Percentiles rank a stretch among this genome's conserved stretches.
These are phyloP conservation scores for Ceriagrion tenellum DNA, from an alignment of 2,888 invertebrate species.

Conservation along the genomic window DNA sequence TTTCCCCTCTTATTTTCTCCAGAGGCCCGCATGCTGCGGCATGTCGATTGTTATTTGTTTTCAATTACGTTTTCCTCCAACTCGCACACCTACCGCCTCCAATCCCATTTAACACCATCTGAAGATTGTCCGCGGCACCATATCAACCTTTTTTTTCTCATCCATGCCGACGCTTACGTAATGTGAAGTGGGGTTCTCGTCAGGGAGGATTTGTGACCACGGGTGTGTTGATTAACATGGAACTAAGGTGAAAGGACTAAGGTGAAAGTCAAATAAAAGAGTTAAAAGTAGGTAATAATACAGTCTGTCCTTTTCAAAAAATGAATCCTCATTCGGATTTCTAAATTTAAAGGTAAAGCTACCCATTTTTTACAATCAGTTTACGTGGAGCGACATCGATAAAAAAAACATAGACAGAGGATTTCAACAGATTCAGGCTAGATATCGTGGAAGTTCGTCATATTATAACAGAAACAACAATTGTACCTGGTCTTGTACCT, in stretches of 20 bases:
- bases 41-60: slow-evolving; percentile 62
- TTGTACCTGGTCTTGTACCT: no score
- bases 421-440: no score
- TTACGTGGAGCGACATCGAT: no score
- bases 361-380: no score
- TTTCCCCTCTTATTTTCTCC: background rate
- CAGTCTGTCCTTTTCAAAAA: no score
- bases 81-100: background rate
- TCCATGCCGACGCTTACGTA: background rate
- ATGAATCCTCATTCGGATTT: no score
- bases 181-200: background rate
- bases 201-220: background rate
- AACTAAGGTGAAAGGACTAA: background rate
- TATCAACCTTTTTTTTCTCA: background rate
- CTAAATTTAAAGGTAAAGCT: no score
- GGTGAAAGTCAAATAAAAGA: background rate
- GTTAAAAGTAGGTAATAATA: background rate
- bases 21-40: slow-evolving; percentile 42
- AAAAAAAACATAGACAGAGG: no score
- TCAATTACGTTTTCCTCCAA: slow-evolving; percentile 38
- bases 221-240: background rate
- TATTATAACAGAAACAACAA: no score
- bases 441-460: no score
- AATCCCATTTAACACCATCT: background rate
- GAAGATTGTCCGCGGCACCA: background rate